phyloP scores from a whole-genome alignment of 1,140 invertebrate species.

The Meloidogyne exigua region DNA sequence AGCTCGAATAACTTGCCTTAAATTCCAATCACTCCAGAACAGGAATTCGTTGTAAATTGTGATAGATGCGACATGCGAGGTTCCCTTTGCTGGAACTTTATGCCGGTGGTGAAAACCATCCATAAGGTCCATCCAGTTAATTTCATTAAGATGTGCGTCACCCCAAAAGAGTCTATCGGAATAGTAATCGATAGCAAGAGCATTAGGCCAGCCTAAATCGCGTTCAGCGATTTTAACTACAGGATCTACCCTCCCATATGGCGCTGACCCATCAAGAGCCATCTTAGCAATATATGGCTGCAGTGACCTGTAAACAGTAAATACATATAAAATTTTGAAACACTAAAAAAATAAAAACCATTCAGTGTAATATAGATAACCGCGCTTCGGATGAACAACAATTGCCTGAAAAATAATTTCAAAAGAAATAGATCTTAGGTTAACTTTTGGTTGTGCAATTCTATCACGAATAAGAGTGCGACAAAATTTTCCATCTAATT shows the following conservation, averaged over 20 bases:
- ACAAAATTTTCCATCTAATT: slow-evolving; percentile 85
- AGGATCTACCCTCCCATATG: slow-evolving; percentile 76
- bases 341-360: slow-evolving; percentile 31
- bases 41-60: slow-evolving; percentile 88
- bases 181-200: slow-evolving; percentile 92
- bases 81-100: slow-evolving; percentile 68
- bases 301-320: slow-evolving; percentile 65
- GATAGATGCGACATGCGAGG: slow-evolving; percentile 90
- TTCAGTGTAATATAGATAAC: slow-evolving; percentile 84
- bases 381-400: slow-evolving; percentile 87
- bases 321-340: neutral
- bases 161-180: slow-evolving; percentile 88
- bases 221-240: slow-evolving; percentile 72
- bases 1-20: slow-evolving; percentile 75
- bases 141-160: slow-evolving; percentile 95
- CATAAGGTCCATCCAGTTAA: slow-evolving; percentile 78
- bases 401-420: slow-evolving; percentile 71
- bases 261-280: slow-evolving; percentile 91
- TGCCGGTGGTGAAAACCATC: slow-evolving; percentile 75
- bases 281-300: slow-evolving; percentile 93
- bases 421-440: neutral
- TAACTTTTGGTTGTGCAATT: slow-evolving; percentile 81
- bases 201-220: slow-evolving; percentile 96
- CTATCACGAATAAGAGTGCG: slow-evolving; percentile 80
- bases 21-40: slow-evolving; percentile 97